Evolutionary conservation across 2,797 vertebrate genomes (phyloP).

Genomic region (Pelochelys cantorii): DNA sequence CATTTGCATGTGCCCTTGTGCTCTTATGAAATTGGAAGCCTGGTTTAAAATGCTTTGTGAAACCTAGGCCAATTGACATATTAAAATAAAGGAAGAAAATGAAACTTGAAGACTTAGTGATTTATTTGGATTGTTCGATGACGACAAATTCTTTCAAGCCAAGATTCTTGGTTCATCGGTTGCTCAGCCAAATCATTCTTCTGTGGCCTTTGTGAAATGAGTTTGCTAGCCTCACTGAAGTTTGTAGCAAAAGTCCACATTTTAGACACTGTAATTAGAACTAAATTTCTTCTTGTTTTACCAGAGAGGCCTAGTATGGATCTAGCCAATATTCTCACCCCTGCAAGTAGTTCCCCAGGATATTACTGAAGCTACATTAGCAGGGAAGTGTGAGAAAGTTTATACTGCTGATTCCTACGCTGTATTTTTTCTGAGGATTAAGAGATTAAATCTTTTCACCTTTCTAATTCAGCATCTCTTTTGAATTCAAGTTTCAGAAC

Average conservation of each 20-base stretch:
- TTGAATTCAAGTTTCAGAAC: not conserved
- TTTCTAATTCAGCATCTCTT: not conserved
- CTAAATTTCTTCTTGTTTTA: accelerated
- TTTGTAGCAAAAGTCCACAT: not conserved
- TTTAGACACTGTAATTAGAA: not conserved
- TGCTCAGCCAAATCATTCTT: accelerated
- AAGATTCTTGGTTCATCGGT: not conserved
- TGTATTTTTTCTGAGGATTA: not conserved
- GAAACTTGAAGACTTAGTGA: not conserved
- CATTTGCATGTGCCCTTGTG: not conserved
- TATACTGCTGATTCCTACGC: not conserved
- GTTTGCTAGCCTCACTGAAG: not conserved
- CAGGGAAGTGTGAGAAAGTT: not conserved
- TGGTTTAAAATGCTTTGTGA: not conserved
- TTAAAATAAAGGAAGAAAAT: not conserved
- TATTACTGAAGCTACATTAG: not conserved
- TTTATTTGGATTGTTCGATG: not conserved
- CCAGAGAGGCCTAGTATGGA: not conserved
- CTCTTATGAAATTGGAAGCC: accelerated
- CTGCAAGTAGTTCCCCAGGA: not conserved
- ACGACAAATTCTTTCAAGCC: accelerated
- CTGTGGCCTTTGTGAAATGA: accelerated
- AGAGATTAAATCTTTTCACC: not conserved
- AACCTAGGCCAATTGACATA: not conserved
- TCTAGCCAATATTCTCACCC: too few relatives aligned